These are phyloP conservation scores for Gallirallus australis DNA, from an alignment of 2,797 vertebrate genomes.

Conservation along the genomic window DNA sequence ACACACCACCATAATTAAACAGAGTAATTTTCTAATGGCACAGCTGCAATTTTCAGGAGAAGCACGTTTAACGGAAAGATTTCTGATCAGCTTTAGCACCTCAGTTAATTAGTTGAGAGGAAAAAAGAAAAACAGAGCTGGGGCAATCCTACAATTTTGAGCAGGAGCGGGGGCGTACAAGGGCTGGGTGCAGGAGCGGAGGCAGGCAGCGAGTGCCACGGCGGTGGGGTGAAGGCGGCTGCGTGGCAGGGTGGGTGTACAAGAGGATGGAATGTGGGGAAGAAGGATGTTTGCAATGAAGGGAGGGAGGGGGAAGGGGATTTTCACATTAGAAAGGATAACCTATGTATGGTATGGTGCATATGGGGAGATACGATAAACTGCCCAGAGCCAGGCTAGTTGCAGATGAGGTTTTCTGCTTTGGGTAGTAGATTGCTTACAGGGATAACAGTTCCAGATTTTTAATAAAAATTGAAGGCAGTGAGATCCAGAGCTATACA, in stretches of 20 bases:
- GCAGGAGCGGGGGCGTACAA: accelerated
- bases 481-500: not conserved
- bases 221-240: not conserved
- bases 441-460: not conserved
- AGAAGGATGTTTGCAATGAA: constrained; percentile 48
- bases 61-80: accelerated
- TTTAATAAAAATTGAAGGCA: not conserved
- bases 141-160: not conserved
- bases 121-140: accelerated
- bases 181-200: not conserved
- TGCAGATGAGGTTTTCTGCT: not conserved
- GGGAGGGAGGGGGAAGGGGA: not conserved
- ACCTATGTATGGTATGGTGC: not conserved
- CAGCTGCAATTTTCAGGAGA: not conserved
- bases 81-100: not conserved
- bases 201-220: accelerated
- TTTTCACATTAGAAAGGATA: not conserved
- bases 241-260: not conserved
- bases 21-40: not conserved
- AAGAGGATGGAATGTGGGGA: not conserved
- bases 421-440: not conserved
- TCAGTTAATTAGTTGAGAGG: not conserved
- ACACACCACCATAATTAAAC: not conserved
- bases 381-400: not conserved
- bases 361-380: not conserved